Conservation (phyloP, 2,888 invertebrate genomes). For the Andrena camellia region DNA sequence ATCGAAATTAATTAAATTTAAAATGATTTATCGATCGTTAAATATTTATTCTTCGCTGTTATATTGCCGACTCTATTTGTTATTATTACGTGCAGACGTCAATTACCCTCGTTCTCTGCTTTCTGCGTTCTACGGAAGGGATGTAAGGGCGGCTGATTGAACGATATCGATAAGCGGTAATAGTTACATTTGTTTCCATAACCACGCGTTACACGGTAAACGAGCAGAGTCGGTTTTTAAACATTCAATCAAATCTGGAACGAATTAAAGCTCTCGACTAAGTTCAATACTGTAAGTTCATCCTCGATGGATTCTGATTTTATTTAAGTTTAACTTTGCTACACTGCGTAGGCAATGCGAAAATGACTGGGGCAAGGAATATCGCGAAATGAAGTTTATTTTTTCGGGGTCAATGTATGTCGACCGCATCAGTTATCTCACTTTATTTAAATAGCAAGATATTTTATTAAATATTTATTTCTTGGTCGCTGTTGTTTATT, state of each 20-base stretch:
- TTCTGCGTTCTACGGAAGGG: neutral
- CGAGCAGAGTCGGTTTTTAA: neutral
- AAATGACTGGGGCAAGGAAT: no score
- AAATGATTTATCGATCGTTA: constrained; percentile 18
- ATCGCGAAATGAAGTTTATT: no score
- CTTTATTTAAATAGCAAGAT: no score
- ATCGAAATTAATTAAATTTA: constrained; percentile 9
- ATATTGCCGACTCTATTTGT: constrained; percentile 11
- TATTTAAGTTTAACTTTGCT: no score
- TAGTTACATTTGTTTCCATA: neutral
- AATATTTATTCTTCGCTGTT: neutral
- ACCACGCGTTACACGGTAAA: neutral
- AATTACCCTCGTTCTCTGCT: constrained; percentile 12
- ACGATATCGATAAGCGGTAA: neutral
- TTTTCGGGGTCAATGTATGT: no score
- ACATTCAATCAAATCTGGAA: neutral
- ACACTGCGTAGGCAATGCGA: no score
- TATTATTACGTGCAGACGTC: constrained; percentile 17
- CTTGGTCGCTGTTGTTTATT: no score
- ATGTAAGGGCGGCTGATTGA: neutral
- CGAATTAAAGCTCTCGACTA: neutral
- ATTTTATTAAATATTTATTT: no score
- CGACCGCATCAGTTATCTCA: no score
- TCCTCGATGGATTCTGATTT: neutral
- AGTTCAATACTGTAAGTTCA: neutral